Evolutionary conservation across 2,888 invertebrate species (phyloP).

Genomic region (Teleiodes luculella): DNA sequence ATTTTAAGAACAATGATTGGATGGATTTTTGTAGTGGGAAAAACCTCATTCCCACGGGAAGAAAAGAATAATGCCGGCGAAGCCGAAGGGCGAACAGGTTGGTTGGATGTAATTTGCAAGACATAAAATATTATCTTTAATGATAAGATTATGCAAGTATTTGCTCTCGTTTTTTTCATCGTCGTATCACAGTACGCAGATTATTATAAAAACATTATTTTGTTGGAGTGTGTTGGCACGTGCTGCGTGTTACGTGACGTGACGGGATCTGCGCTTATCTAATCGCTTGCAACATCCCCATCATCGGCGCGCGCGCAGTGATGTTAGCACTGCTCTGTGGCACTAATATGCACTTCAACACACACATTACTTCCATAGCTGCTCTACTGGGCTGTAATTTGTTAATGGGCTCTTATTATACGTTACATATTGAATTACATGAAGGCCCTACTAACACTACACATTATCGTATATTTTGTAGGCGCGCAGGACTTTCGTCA

Average conservation of each 20-base stretch:
- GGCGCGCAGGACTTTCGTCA: too few relatives aligned
- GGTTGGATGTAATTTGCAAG: too few relatives aligned
- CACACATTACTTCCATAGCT: neutral
- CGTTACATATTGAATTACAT: neutral
- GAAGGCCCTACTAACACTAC: too few relatives aligned
- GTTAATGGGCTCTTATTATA: neutral
- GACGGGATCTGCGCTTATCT: constrained; percentile 24
- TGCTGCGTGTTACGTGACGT: constrained; percentile 20
- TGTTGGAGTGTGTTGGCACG: neutral
- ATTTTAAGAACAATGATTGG: too few relatives aligned
- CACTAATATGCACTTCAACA: neutral
- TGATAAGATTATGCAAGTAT: too few relatives aligned
- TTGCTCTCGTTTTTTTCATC: too few relatives aligned
- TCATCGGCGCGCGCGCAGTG: neutral
- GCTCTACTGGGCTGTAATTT: neutral
- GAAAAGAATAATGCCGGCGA: too few relatives aligned
- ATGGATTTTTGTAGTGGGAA: too few relatives aligned
- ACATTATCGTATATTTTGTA: too few relatives aligned
- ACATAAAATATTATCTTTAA: too few relatives aligned
- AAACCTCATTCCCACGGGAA: too few relatives aligned
- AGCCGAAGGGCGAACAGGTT: too few relatives aligned
- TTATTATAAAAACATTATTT: neutral
- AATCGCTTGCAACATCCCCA: constrained; percentile 23
- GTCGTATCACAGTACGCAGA: neutral
- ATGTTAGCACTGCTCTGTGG: neutral